These are phyloP conservation scores for Athalia rosae DNA, from an alignment of 2,888 invertebrate genomes.

Conservation along the genomic window DNA sequence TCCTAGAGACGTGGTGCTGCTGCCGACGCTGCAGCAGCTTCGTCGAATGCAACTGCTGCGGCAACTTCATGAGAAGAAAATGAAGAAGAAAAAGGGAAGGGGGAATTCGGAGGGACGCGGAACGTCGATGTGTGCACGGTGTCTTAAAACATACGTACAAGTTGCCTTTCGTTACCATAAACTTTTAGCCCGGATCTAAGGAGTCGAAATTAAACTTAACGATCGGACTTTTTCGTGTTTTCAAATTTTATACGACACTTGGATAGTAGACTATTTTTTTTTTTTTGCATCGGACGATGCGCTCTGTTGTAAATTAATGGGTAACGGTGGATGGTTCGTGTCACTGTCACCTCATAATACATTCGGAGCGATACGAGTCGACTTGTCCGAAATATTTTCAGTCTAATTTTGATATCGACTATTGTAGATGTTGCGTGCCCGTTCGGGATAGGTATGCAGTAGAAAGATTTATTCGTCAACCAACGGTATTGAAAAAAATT, in stretches of 20 bases:
- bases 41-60: too few species aligned
- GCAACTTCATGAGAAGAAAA: too few species aligned
- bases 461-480: neutral
- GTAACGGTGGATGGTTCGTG: too few species aligned
- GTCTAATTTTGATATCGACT: too few species aligned
- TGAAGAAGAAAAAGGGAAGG: slow-evolving; percentile 8
- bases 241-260: neutral
- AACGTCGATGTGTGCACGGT: neutral
- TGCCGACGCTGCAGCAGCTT: too few species aligned
- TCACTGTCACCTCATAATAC: too few species aligned
- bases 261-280: neutral
- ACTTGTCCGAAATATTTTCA: too few species aligned
- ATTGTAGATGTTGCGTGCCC: neutral
- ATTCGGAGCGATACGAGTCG: too few species aligned
- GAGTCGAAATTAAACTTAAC: slow-evolving; percentile 45
- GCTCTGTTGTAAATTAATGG: too few species aligned
- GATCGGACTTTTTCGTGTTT: slow-evolving; percentile 28
- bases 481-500: neutral
- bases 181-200: neutral
- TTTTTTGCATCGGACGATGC: neutral
- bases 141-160: too few species aligned
- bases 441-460: neutral
- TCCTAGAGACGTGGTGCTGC: slow-evolving; percentile 27
- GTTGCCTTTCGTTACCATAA: too few species aligned
- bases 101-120: slow-evolving; percentile 44